Evolutionary conservation across 2,113 vertebrate genomes (phyloP).

Genomic region (Chaenogobius annularis): DNA sequence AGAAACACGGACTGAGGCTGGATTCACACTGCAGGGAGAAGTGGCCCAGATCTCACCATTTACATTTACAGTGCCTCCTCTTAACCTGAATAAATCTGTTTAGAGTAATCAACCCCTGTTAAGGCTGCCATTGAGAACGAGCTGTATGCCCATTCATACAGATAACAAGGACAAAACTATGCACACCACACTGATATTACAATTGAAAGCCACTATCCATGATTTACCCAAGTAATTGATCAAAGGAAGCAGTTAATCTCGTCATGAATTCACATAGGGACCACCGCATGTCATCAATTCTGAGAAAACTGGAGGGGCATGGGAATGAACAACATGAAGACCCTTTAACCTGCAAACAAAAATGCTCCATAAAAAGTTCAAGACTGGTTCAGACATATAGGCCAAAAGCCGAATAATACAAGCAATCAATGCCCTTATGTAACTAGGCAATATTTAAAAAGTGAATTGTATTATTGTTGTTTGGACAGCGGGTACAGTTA

Average conservation of each 20-base stretch:
- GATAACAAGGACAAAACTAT: background rate
- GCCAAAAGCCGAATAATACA: background rate
- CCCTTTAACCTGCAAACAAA: conserved; percentile 14
- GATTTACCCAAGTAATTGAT: too few species aligned
- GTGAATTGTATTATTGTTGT: background rate
- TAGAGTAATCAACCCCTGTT: background rate
- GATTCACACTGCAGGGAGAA: conserved; percentile 6
- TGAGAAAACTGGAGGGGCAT: conserved; percentile 13
- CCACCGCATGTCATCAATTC: too few species aligned
- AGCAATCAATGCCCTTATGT: conserved; percentile 11
- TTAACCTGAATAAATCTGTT: conserved; percentile 7
- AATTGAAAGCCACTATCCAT: background rate
- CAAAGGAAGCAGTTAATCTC: too few species aligned
- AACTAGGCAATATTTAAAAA: conserved; percentile 8
- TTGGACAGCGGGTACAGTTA: conserved; percentile 36
- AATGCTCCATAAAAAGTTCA: conserved; percentile 23
- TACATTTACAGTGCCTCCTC: background rate
- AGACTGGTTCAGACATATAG: background rate
- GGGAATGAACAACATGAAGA: conserved; percentile 29
- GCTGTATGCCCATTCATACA: background rate
- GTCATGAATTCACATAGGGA: too few species aligned
- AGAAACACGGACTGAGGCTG: conserved; percentile 3
- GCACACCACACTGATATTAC: background rate
- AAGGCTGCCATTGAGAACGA: background rate
- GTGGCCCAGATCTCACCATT: conserved; percentile 3